Percentiles rank a stretch among this genome's conserved stretches.
Conservation (phyloP, 2,113 vertebrate species). For the Tylochromis polylepis region DNA sequence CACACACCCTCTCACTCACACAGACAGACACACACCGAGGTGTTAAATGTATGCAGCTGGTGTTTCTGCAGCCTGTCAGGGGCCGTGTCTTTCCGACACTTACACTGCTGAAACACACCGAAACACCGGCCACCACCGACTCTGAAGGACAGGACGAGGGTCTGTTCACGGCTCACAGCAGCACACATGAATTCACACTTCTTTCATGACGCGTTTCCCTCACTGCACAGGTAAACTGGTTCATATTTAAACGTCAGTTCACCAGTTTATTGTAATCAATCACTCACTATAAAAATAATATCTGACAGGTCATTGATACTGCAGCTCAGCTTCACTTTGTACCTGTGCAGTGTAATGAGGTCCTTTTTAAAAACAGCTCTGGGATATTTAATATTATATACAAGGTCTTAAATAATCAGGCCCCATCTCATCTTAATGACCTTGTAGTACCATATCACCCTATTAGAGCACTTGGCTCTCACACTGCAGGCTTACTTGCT, state of each 20-base stretch:
- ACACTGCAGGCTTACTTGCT: too few relatives aligned
- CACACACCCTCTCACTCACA: too few relatives aligned
- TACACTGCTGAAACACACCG: neutral
- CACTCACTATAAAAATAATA: neutral
- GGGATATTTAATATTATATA: too few relatives aligned
- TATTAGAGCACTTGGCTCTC: too few relatives aligned
- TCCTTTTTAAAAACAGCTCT: neutral
- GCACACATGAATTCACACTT: neutral
- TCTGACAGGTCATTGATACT: neutral
- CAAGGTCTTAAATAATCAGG: too few relatives aligned
- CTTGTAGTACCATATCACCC: too few relatives aligned
- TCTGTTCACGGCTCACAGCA: rapidly evolving
- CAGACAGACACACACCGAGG: rapidly evolving
- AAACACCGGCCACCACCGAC: neutral
- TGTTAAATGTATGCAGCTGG: constrained; percentile 3
- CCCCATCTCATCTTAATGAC: too few relatives aligned
- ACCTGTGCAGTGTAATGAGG: neutral
- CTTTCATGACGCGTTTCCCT: neutral
- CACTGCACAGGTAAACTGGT: neutral
- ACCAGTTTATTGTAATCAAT: neutral
- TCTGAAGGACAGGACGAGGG: neutral
- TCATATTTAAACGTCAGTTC: neutral
- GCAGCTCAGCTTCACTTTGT: neutral
- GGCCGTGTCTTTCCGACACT: constrained; percentile 1
- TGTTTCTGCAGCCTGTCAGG: neutral